Percentiles rank a stretch among this genome's conserved stretches.
These are phyloP conservation scores for Philopedon plagiatum DNA, from an alignment of 2,888 invertebrate genomes.

Conservation along the genomic window DNA sequence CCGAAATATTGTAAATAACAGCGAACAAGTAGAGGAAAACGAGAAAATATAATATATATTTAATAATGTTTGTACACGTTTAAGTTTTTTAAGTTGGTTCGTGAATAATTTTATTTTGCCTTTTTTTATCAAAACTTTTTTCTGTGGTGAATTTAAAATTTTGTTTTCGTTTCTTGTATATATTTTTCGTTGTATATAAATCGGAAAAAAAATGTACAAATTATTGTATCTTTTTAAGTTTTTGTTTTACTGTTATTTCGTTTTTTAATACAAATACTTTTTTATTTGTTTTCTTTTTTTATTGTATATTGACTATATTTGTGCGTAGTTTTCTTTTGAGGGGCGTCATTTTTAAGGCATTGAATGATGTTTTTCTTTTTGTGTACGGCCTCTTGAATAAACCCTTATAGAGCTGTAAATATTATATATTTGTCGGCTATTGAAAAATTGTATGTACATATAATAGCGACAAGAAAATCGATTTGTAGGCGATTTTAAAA, in stretches of 20 bases:
- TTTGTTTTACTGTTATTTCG: slow-evolving; percentile 27
- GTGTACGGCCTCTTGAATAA: background rate
- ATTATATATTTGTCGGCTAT: slow-evolving; percentile 67
- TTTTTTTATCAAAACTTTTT: background rate
- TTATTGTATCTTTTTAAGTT: slow-evolving; percentile 22
- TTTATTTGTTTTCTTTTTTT: slow-evolving; percentile 21
- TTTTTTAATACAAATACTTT: slow-evolving; percentile 21
- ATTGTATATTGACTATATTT: slow-evolving; percentile 14
- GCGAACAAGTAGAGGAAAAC: slow-evolving; percentile 28
- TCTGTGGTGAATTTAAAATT: slow-evolving; percentile 10
- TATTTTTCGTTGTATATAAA: slow-evolving; percentile 35
- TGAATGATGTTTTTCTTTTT: background rate
- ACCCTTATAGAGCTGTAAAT: slow-evolving; percentile 63
- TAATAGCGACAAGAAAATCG: slow-evolving; percentile 14
- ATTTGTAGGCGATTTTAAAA: slow-evolving; percentile 14
- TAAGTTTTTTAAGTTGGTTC: background rate
- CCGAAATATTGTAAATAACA: slow-evolving; percentile 38
- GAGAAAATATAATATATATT: slow-evolving; percentile 17
- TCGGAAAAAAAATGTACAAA: slow-evolving; percentile 36
- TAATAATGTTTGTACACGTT: slow-evolving; percentile 2
- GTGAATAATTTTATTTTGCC: background rate
- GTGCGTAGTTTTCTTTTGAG: slow-evolving; percentile 11
- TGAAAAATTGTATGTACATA: slow-evolving; percentile 27
- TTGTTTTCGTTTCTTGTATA: slow-evolving; percentile 21
- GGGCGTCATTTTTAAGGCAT: slow-evolving; percentile 4